Evolutionary conservation across 2,888 invertebrate species (phyloP).

Genomic region (Cremastinae sp.): DNA sequence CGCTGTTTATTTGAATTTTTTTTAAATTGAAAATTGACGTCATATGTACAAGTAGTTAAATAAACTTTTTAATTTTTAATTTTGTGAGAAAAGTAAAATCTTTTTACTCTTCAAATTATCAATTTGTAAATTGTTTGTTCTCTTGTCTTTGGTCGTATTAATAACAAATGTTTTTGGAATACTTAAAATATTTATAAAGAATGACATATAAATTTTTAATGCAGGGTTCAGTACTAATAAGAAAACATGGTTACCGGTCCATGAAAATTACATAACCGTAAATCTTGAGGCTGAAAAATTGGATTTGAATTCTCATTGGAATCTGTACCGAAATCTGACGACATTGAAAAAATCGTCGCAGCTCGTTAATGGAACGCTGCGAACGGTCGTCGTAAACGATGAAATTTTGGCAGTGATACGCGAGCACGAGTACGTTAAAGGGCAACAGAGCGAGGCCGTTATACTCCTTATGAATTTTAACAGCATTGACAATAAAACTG

Average conservation of each 20-base stretch:
- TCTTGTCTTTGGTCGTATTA: no score
- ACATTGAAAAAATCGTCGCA: slow-evolving; percentile 81
- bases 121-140: no score
- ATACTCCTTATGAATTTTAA: slow-evolving; percentile 79
- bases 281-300: slow-evolving; percentile 84
- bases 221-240: slow-evolving; percentile 74
- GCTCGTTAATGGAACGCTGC: slow-evolving; percentile 82
- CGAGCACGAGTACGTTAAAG: neutral
- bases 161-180: no score
- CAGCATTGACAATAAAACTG: slow-evolving; percentile 80
- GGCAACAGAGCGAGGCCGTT: slow-evolving; percentile 45
- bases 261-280: slow-evolving; percentile 82
- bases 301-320: slow-evolving; percentile 82
- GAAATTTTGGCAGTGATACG: slow-evolving; percentile 64
- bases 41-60: no score
- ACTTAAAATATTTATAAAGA: neutral
- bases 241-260: slow-evolving; percentile 87
- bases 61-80: no score
- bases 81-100: no score
- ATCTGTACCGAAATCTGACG: slow-evolving; percentile 84
- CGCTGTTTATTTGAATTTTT: no score
- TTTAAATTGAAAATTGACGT: no score
- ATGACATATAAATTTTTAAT: slow-evolving; percentile 16
- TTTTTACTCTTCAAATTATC: no score
- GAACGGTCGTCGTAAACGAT: slow-evolving; percentile 82